phyloP scores from a whole-genome alignment of 2,888 invertebrate genomes.

The Atherix ibis region DNA sequence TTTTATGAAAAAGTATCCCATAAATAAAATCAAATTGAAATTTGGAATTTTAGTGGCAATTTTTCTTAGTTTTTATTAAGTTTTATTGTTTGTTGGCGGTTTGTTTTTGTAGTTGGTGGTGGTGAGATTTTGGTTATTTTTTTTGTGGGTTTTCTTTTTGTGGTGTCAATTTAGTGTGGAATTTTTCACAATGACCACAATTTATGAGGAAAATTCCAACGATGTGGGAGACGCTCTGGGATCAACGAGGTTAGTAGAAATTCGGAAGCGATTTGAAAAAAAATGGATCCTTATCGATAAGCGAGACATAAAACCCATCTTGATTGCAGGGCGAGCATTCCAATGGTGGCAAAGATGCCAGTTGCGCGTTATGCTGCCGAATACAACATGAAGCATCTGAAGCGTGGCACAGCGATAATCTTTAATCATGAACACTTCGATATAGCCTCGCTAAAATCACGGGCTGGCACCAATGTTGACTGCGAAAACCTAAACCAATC shows the following conservation, averaged over 20 bases:
- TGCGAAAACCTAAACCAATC: constrained; percentile 53
- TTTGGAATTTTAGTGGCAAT: too few relatives aligned
- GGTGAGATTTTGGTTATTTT: too few relatives aligned
- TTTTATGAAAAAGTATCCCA: too few relatives aligned
- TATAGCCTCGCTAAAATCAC: constrained; percentile 48
- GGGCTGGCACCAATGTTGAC: constrained; percentile 77
- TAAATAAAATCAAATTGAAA: too few relatives aligned
- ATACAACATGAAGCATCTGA: constrained; percentile 75
- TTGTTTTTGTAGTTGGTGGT: too few relatives aligned
- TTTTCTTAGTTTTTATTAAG: too few relatives aligned
- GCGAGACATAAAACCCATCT: neutral
- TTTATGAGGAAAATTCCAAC: too few relatives aligned
- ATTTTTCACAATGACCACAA: too few relatives aligned
- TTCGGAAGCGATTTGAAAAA: too few relatives aligned
- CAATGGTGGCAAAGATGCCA: constrained; percentile 42
- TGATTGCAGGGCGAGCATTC: constrained; percentile 19
- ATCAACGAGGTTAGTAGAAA: neutral
- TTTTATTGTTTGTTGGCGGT: too few relatives aligned
- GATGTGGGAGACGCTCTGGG: constrained; percentile 4
- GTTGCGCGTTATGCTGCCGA: constrained; percentile 51
- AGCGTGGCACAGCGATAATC: constrained; percentile 70
- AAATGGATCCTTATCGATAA: neutral
- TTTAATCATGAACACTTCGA: constrained; percentile 82
- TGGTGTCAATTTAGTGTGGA: too few relatives aligned
- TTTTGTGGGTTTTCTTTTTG: too few relatives aligned